Evolutionary conservation across 1,140 invertebrate species (phyloP), one percentile per base, ranked within the genome.

Genomic region (Eumeta japonica): DNA sequence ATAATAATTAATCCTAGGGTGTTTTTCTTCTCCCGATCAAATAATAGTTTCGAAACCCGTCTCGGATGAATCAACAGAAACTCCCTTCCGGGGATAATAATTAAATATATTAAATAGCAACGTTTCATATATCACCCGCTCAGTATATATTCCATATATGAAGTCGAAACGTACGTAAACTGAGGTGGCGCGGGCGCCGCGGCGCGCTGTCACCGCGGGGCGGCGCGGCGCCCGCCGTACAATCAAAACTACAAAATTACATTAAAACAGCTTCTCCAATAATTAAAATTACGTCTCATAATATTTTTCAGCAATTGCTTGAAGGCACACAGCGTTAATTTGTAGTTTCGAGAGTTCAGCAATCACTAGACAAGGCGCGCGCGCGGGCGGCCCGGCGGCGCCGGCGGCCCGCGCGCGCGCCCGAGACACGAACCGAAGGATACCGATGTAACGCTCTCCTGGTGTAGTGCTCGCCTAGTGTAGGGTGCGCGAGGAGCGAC

Each of bases 71-170:
- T 62, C 68, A 65, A 71, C 66, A 61, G 52, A 53, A 58, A 50
- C 9, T 16, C 50, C 71, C 68, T 61, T 63, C 61, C 63, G 64
- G 66, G 68, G 62, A 71, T 65, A 65, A 70, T 64, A 60, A 68
- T 60, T 61, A 62, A 68, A 63, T 61, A 59, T 64, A 66, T 67
- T 67, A 74, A 71, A 63, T 63, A 63, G 62, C 58, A 65, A 71
- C 68, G 59, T 71, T 74, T 70, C 66, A 74, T 70, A 74, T 74
- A 74, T 74, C 68, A 74, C 68, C 66, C 68, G 66, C 62, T 58
- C 30, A 60, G 66, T 73, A 68, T 68, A 67, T 71, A 71, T 68
- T 65, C 68, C 64, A 67, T 71, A 74, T 74, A 74, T 67, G 68
- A 74, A 74, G 60, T 70, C 13, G 5, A 70, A 58, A 73, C 63